These are phyloP conservation scores for Triops longicaudatus DNA, from an alignment of 1,140 invertebrate genomes.

Conservation along the genomic window DNA sequence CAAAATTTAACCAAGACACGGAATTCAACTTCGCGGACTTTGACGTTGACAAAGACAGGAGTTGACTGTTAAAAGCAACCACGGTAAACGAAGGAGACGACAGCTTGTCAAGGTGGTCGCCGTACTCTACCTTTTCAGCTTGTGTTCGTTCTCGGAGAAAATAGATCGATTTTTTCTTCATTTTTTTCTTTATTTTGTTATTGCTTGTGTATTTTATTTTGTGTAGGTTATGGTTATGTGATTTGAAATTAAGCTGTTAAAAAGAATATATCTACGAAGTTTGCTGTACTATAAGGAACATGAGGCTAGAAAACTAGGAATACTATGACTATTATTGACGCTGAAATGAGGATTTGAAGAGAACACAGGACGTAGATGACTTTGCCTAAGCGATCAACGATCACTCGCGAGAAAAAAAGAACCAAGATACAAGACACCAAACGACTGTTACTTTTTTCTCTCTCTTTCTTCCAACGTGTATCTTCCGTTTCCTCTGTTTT, in stretches of 20 bases:
- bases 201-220: no score
- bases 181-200: no score
- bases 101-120: background rate
- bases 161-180: no score
- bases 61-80: background rate
- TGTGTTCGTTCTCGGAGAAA: no score
- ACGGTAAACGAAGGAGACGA: background rate
- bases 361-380: conserved; percentile 5
- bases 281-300: background rate
- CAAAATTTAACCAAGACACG: background rate
- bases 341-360: background rate
- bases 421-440: background rate
- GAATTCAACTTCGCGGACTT: background rate
- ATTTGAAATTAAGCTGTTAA: no score
- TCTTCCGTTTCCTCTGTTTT: no score
- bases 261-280: background rate
- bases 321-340: background rate
- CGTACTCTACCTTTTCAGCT: no score
- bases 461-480: no score
- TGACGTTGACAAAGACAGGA: background rate
- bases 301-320: background rate
- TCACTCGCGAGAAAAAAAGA: background rate
- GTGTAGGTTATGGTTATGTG: no score
- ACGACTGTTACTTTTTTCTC: no score
- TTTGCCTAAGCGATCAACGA: background rate